Evolutionary conservation across 2,888 invertebrate genomes (phyloP), one percentile per base, ranked within the genome.

Genomic region (Campaea margaritaria): DNA sequence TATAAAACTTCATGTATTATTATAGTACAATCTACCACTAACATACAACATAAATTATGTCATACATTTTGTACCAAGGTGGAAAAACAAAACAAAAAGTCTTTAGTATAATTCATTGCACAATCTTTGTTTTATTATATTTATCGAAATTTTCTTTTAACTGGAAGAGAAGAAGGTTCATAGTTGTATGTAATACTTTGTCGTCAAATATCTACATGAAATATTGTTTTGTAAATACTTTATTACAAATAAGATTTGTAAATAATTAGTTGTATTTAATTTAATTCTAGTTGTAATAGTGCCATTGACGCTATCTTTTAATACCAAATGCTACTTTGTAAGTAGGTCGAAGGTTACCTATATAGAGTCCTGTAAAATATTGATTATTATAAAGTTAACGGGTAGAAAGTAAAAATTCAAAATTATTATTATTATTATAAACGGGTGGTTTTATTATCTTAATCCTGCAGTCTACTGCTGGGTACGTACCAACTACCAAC

Each of bases 281-380:
- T 70, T 69, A 74, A 72, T 70, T 70, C 58, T 75, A 76, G 68
- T 75, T 65, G 53, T 63, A 51, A 63, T 72, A 75, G 78, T 78
- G 76, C 76, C 76, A 76, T 76, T 62, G 72, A 64, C 63, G 73
- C 74, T 73, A 75, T 69, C 66, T 58, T 69, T 49, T 67, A 65
- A 70, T 65, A 76, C 77, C 75, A 77, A 78, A 75, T 75, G 65
- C 55, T 63, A 66, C 65, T 67, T 65, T 52, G 58, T 69, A 69
- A 67, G 69, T 75, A 66, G 70, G 68, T 54, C 59, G 68, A 67
- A 66, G 58, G 70, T 76, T 75, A 72, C 67, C 67, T 72, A 69
- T 54, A 69, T 54, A 66, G 5, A 3, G 21, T 53, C 36, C 54
- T 61, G 63, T 65, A 53, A 53, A 64, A 36, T 63, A 64, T 67